Evolutionary conservation across 2,888 invertebrate genomes (phyloP), one percentile per base, ranked within the genome.

Genomic region (Vandiemenella viatica): DNA sequence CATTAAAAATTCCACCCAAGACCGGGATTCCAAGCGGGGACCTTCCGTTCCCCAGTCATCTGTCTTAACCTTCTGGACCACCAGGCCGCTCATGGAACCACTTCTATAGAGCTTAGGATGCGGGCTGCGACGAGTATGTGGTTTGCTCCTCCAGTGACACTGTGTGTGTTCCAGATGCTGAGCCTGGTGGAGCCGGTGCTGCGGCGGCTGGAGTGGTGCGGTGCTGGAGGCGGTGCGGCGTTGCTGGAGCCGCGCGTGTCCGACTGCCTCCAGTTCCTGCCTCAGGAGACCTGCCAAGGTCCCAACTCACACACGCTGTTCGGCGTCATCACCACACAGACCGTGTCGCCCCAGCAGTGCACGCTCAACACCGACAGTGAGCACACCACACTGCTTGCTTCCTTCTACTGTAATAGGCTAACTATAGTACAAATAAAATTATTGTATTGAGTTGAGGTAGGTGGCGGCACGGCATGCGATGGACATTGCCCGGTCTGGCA

Each of bases 131-230:
- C n/a, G n/a, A n/a, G n/a, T n/a, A n/a, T n/a, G n/a, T n/a, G n/a
- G n/a, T n/a, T n/a, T n/a, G n/a, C n/a, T n/a, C n/a, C n/a, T n/a
- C n/a, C n/a, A n/a, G n/a, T n/a, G n/a, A n/a, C n/a, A n/a, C n/a
- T n/a, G n/a, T n/a, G n/a, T n/a, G n/a, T n/a, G n/a, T 15, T 19
- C 20, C 46, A 58, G 58, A 38, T 59, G 22, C 68, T 86, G 1
- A 77, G 77, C 15, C 75, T 83, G 48, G 74, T 78, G 48, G 74
- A 72, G 17, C 71, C 79, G 0, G 73, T 83, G 4, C 65, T 83
- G 4, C 75, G 74, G 6, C 75, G 83, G 43, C 68, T 85, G 54
- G 79, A 81, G 58, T 69, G 69, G 52, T 80, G 67, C 62, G 49
- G 46, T 6, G 51, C 48, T 6, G 52, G 67, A 62, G 50, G 49